Evolutionary conservation across 2,888 invertebrate genomes (phyloP).

Genomic region (Meghimatium bilineatum): DNA sequence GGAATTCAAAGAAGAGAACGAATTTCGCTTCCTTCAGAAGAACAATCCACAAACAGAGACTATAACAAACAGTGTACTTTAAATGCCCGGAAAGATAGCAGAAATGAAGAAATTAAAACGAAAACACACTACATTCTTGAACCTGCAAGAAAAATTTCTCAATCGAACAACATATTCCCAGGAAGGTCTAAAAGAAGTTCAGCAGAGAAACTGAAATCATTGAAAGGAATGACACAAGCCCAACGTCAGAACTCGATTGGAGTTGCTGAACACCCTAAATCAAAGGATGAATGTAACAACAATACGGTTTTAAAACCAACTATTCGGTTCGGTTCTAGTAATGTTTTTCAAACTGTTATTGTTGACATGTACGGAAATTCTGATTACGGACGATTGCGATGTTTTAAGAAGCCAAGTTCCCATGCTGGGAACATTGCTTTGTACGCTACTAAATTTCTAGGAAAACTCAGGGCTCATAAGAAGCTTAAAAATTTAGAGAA

Average conservation of each 20-base stretch:
- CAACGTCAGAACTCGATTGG: slow-evolving; percentile 54
- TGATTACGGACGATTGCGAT: slow-evolving; percentile 59
- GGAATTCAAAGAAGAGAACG: not conserved
- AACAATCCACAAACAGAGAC: not conserved
- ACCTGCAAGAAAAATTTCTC: not conserved
- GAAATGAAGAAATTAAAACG: not conserved
- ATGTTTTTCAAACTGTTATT: slow-evolving; percentile 65
- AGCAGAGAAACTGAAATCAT: not conserved
- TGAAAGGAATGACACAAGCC: not conserved
- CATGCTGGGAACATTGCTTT: slow-evolving; percentile 21
- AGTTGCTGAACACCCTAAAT: slow-evolving; percentile 62
- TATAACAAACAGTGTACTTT: not conserved
- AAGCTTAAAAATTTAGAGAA: slow-evolving; percentile 7
- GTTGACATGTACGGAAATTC: slow-evolving; percentile 63
- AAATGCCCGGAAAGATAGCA: not conserved
- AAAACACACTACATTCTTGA: not conserved
- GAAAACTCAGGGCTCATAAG: slow-evolving; percentile 35
- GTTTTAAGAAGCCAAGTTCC: slow-evolving; percentile 53
- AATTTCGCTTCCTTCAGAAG: not conserved
- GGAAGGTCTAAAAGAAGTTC: not conserved
- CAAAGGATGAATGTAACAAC: slow-evolving; percentile 58
- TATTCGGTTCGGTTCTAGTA: slow-evolving; percentile 63
- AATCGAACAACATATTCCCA: not conserved
- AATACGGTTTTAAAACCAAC: slow-evolving; percentile 55
- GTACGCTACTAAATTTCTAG: slow-evolving; percentile 32